A percentile compares a stretch with the other conserved stretches of the same genome.
phyloP scores from a whole-genome alignment of 2,113 vertebrate genomes.

The Heterotilapia buettikoferi region DNA sequence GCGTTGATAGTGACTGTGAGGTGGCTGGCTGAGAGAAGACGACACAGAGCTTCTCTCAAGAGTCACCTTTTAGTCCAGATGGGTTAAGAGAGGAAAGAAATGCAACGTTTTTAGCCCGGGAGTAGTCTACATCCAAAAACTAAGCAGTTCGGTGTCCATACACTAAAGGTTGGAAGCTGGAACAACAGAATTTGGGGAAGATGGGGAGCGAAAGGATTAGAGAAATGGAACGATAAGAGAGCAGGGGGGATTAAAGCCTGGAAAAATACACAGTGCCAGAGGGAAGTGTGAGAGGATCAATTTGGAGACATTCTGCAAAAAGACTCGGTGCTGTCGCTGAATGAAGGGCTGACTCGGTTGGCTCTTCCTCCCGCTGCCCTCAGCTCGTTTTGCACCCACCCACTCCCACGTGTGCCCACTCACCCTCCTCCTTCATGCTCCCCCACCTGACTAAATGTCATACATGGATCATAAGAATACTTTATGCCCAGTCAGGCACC shows the following conservation, averaged over 20 bases:
- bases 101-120: background rate
- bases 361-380: conserved; percentile 2
- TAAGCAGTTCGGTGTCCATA: background rate
- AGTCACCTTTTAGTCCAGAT: conserved; percentile 5
- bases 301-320: conserved; percentile 36
- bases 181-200: background rate
- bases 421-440: background rate
- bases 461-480: conserved; percentile 33
- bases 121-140: background rate
- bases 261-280: conserved; percentile 40
- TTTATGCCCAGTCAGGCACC: background rate
- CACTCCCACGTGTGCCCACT: conserved; percentile 45
- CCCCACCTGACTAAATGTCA: background rate
- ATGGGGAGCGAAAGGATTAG: conserved; percentile 34
- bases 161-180: background rate
- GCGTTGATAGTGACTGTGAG: conserved; percentile 7
- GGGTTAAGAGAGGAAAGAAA: background rate
- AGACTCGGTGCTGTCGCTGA: conserved; percentile 34
- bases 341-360: background rate
- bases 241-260: conserved; percentile 33
- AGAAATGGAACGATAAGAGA: conserved; percentile 29
- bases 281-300: conserved; percentile 47
- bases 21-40: conserved; percentile 26
- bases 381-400: conserved; percentile 48
- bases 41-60: conserved; percentile 4